Evolutionary conservation across 2,797 vertebrate species (phyloP).

Genomic region (Botia kubotai): DNA sequence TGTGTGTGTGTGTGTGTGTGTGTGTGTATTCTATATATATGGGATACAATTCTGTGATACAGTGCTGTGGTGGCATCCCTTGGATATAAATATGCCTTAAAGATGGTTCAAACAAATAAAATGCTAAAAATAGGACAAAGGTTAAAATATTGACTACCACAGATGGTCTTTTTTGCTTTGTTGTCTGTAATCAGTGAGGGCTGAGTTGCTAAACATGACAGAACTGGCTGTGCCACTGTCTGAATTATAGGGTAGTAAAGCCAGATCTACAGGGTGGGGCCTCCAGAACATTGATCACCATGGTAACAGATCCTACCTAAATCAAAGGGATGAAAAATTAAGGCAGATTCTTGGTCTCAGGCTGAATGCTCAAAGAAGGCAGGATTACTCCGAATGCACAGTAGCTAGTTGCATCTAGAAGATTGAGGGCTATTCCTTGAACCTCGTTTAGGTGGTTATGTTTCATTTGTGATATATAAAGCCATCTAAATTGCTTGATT

Average conservation of each 20-base stretch:
- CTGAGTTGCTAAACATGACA: constrained; percentile 59
- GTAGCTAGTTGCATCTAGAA: constrained; percentile 10
- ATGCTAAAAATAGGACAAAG: constrained; percentile 59
- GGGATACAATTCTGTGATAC: neutral
- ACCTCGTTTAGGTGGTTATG: constrained; percentile 10
- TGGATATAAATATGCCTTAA: neutral
- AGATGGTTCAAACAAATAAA: constrained; percentile 34
- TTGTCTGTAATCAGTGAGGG: constrained; percentile 58
- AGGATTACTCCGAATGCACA: constrained; percentile 2
- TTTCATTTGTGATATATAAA: constrained; percentile 33
- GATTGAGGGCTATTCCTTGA: neutral
- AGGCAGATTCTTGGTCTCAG: constrained; percentile 39
- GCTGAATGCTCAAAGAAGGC: constrained; percentile 18
- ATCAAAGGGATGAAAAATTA: constrained; percentile 42
- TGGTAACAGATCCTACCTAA: constrained; percentile 40
- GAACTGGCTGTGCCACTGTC: constrained; percentile 70
- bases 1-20: no score
- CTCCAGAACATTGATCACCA: constrained; percentile 47
- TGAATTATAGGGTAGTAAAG: constrained; percentile 78
- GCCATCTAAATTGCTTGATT: constrained; percentile 22
- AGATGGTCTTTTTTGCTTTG: constrained; percentile 46
- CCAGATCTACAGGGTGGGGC: constrained; percentile 70
- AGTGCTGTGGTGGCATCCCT: neutral
- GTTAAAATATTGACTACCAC: constrained; percentile 42
- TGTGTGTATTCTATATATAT: no score